Percentiles rank a stretch among this genome's conserved stretches.
Evolutionary conservation across 2,113 vertebrate species (phyloP).

Genomic region (Eptatretus burgeri): DNA sequence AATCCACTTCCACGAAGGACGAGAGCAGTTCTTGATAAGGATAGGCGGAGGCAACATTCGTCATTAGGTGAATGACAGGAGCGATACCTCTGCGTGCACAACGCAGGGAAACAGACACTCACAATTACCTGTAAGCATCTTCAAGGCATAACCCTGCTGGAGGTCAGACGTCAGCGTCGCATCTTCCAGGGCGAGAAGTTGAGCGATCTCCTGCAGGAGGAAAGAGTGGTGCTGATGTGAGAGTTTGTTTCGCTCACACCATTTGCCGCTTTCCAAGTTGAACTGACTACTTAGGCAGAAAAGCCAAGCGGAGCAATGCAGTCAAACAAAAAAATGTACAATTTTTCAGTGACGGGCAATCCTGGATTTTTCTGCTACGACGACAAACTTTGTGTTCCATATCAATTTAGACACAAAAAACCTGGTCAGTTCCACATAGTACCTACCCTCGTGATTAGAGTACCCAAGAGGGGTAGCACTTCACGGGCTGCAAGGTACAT

Average conservation of each 20-base stretch:
- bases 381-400: background rate
- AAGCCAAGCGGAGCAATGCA: background rate
- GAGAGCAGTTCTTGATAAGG: constrained; percentile 43
- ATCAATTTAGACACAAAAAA: background rate
- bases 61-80: background rate
- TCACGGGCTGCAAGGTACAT: constrained; percentile 76
- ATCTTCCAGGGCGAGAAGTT: constrained; percentile 68
- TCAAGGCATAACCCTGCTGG: constrained; percentile 88
- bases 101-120: no score
- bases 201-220: constrained; percentile 54
- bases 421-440: fast-evolving
- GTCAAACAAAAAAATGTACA: background rate
- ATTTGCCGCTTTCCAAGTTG: no score
- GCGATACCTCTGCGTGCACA: background rate
- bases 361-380: background rate
- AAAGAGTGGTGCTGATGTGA: background rate
- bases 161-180: constrained; percentile 80
- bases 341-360: background rate
- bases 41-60: background rate
- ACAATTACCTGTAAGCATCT: constrained; percentile 62
- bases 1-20: constrained; percentile 90
- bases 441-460: constrained; percentile 83
- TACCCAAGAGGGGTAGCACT: constrained; percentile 73
- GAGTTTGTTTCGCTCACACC: background rate
- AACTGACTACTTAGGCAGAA: no score